These are phyloP conservation scores for Liasis olivaceus DNA, from an alignment of 2,797 vertebrate species.

Conservation along the genomic window DNA sequence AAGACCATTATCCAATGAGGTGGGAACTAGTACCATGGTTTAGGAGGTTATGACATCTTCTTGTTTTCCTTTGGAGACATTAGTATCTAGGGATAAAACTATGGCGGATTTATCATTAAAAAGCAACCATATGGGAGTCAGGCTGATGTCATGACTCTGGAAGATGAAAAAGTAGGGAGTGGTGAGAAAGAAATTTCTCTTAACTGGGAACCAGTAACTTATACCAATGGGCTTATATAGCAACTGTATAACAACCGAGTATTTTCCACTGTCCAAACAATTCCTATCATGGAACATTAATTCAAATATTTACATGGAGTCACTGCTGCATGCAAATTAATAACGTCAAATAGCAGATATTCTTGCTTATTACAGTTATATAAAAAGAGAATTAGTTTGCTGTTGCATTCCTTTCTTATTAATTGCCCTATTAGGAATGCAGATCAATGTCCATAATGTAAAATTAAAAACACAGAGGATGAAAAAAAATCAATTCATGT, in stretches of 20 bases:
- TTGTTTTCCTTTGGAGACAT: neutral
- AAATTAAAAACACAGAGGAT: constrained; percentile 53
- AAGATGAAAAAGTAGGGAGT: neutral
- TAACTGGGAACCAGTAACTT: neutral
- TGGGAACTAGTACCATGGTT: neutral
- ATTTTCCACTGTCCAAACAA: neutral
- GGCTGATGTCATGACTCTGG: neutral
- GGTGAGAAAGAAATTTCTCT: neutral
- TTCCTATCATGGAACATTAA: neutral
- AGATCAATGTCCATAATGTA: constrained; percentile 65
- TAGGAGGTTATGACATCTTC: neutral
- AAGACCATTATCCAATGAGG: neutral
- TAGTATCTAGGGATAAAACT: neutral
- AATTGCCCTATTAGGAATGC: constrained; percentile 61
- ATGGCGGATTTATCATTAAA: neutral
- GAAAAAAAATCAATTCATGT: constrained; percentile 60
- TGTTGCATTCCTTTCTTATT: constrained; percentile 57
- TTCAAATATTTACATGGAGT: neutral
- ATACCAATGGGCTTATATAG: neutral
- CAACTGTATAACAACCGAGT: neutral
- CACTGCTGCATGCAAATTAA: neutral
- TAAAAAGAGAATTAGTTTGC: constrained; percentile 36
- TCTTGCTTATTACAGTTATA: constrained; percentile 35
- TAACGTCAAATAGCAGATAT: constrained; percentile 48
- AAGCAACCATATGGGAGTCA: neutral